Evolutionary conservation across 1,140 invertebrate genomes (phyloP).

Genomic region (Leptopilina boulardi): DNA sequence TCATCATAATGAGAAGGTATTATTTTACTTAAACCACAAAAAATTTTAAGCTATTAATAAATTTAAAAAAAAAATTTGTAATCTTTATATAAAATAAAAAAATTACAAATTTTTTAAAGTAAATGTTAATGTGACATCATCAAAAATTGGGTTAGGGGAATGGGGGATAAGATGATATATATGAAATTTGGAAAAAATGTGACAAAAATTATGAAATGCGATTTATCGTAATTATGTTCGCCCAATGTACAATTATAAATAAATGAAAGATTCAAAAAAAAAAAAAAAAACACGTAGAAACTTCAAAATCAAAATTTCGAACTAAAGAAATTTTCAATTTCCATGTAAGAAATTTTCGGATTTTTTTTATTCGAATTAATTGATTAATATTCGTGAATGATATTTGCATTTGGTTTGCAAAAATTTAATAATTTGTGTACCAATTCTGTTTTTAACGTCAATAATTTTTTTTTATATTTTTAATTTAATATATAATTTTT

Average conservation of each 20-base stretch:
- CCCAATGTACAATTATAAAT: not conserved
- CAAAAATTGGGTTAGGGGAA: not conserved
- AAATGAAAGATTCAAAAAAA: not conserved
- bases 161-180: not conserved
- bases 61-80: no score
- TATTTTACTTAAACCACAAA: no score
- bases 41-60: no score
- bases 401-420: conserved; percentile 7
- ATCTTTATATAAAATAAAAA: no score
- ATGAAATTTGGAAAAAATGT: not conserved
- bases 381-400: not conserved
- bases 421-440: not conserved
- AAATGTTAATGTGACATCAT: no score
- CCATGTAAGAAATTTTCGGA: not conserved
- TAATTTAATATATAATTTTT: not conserved
- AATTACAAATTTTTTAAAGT: no score
- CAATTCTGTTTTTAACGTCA: not conserved
- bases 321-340: not conserved
- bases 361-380: not conserved
- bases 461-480: not conserved
- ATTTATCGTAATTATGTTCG: conserved; percentile 12
- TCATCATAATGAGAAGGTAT: no score
- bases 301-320: no score
- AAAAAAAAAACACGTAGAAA: not conserved
- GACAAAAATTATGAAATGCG: not conserved